Evolutionary conservation across 2,113 vertebrate genomes (phyloP).

Genomic region (Channa argus): DNA sequence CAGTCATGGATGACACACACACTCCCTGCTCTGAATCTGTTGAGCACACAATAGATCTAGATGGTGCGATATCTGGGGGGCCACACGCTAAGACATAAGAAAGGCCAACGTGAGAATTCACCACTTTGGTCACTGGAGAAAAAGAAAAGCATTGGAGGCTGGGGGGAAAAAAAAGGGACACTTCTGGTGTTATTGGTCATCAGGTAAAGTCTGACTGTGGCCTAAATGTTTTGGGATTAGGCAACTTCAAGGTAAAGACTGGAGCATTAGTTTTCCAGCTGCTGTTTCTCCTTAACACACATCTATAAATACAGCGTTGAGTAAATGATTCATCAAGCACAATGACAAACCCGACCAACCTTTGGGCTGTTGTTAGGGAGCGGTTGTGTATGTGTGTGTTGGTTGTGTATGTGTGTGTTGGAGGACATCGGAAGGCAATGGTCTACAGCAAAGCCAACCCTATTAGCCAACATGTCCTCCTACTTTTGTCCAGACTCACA

Average conservation of each 20-base stretch:
- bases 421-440: conserved; percentile 47
- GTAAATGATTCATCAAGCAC: conserved; percentile 47
- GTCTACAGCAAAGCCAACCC: conserved; percentile 37
- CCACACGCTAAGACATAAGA: not conserved
- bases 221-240: not conserved
- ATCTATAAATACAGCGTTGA: too few relatives aligned
- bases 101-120: conserved; percentile 32
- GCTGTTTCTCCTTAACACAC: not conserved
- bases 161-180: not conserved
- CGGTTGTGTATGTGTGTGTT: conserved; percentile 34
- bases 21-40: conserved; percentile 21
- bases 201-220: conserved; percentile 13
- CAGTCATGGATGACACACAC: conserved; percentile 64
- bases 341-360: conserved; percentile 26
- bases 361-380: conserved; percentile 36
- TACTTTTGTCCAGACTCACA: conserved; percentile 18
- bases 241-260: not conserved
- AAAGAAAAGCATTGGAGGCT: not conserved
- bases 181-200: not conserved
- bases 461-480: conserved; percentile 45
- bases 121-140: conserved; percentile 6
- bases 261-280: not conserved
- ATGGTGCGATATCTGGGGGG: too few relatives aligned
- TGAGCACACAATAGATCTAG: conserved; percentile 44
- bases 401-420: conserved; percentile 3